These are phyloP conservation scores for Anarhynchus alexandrinus DNA, from an alignment of 2,113 vertebrate species.

Conservation along the genomic window DNA sequence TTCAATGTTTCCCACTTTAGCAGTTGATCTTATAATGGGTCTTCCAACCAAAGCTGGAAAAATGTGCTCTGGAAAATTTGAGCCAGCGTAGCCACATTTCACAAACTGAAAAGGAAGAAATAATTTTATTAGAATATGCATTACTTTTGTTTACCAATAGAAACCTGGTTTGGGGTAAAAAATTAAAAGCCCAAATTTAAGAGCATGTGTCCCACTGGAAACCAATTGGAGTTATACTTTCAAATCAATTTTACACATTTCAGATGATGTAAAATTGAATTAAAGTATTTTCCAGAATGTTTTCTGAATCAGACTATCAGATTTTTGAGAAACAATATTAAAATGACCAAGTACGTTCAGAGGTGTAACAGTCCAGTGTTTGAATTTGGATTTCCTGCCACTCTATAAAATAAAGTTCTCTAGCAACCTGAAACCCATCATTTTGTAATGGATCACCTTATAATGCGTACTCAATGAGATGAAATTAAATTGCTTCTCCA, in stretches of 20 bases:
- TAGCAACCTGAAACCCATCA: background rate
- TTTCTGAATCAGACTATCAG: background rate
- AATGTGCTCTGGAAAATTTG: slow-evolving; percentile 99
- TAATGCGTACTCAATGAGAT: background rate
- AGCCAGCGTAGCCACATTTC: slow-evolving; percentile 98
- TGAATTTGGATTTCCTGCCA: background rate
- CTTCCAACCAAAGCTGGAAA: slow-evolving; percentile 98
- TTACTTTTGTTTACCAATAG: background rate
- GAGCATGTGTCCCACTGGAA: background rate
- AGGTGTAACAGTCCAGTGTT: background rate
- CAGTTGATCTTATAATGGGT: slow-evolving; percentile 98
- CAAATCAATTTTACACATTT: background rate
- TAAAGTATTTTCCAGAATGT: background rate
- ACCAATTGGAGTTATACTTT: background rate
- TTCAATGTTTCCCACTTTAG: slow-evolving; percentile 99
- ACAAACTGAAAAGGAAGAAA: slow-evolving; percentile 86
- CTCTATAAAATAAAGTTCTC: background rate
- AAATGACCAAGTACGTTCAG: rapidly evolving
- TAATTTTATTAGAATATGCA: background rate
- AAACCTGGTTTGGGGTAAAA: background rate
- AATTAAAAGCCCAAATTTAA: background rate
- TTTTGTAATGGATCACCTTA: background rate
- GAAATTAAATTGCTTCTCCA: background rate
- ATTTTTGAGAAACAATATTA: background rate
- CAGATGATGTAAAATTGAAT: background rate